phyloP scores from a whole-genome alignment of 1,140 invertebrate genomes.

The Diploscapter pachys region DNA sequence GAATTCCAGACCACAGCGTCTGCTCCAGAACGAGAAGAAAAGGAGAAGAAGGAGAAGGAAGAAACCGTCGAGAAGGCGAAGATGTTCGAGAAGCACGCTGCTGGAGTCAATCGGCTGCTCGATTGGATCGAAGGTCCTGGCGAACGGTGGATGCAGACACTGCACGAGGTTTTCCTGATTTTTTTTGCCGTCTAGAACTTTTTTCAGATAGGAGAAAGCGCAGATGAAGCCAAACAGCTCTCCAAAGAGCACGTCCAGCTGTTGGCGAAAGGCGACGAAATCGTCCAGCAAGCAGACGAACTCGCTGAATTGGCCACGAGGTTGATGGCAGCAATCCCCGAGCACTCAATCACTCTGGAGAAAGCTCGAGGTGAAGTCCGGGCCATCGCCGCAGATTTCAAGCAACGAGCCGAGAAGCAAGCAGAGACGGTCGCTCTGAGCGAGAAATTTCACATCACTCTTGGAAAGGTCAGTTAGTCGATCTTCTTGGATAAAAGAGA shows the following conservation, averaged over 20 bases:
- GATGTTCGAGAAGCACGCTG: conserved; percentile 26
- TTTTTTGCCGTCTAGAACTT: no score
- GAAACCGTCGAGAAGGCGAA: conserved; percentile 6
- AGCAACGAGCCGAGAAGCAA: conserved; percentile 4
- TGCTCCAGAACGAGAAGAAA: conserved; percentile 14
- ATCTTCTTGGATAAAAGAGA: neutral
- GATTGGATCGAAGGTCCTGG: conserved; percentile 32
- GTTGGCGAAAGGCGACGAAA: conserved; percentile 19
- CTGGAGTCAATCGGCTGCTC: conserved; percentile 18
- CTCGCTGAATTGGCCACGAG: conserved; percentile 26
- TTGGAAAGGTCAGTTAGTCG: conserved; percentile 7
- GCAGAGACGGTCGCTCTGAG: conserved; percentile 17
- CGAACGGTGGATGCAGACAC: conserved; percentile 24
- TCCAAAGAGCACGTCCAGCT: conserved; percentile 31
- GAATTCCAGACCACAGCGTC: neutral
- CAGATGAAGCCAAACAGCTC: conserved; percentile 23
- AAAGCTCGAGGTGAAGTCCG: conserved; percentile 21
- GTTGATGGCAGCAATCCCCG: conserved; percentile 25
- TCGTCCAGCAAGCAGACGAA: conserved; percentile 21
- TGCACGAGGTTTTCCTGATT: neutral
- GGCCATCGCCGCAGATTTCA: neutral
- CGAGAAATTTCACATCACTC: conserved; percentile 18
- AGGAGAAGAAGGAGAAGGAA: conserved; percentile 17
- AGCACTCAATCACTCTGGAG: conserved; percentile 14
- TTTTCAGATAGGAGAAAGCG: conserved; percentile 16